phyloP scores from a whole-genome alignment of 2,888 invertebrate genomes.

The Melieria crassipennis region DNA sequence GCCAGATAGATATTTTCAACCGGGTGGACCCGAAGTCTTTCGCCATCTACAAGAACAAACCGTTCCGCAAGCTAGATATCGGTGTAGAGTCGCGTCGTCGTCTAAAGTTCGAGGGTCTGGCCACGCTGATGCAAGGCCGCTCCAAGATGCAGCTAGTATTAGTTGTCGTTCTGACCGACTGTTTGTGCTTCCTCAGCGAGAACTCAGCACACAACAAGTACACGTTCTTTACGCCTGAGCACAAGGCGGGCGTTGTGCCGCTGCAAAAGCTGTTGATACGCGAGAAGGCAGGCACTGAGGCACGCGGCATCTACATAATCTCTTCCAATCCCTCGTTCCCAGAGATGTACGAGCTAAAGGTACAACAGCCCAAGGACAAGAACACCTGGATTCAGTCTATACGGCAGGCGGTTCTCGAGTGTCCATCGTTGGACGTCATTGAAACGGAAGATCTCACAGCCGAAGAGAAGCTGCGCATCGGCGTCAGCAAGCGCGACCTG shows the following conservation, averaged over 20 bases:
- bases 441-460: constrained; percentile 78
- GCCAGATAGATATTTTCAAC: constrained; percentile 91
- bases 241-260: constrained; percentile 94
- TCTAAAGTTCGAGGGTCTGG: constrained; percentile 88
- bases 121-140: constrained; percentile 89
- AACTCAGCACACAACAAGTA: constrained; percentile 90
- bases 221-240: constrained; percentile 91
- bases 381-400: constrained; percentile 90
- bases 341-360: constrained; percentile 95
- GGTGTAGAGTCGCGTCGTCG: constrained; percentile 83
- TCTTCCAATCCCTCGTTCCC: constrained; percentile 91
- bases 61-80: constrained; percentile 94
- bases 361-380: constrained; percentile 88
- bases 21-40: constrained; percentile 93
- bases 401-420: constrained; percentile 82
- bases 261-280: constrained; percentile 90
- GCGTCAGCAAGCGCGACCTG: constrained; percentile 65
- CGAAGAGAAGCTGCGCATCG: constrained; percentile 78
- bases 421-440: constrained; percentile 80
- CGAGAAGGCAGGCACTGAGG: constrained; percentile 92
- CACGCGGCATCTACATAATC: constrained; percentile 90
- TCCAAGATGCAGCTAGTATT: constrained; percentile 89
- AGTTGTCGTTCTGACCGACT: constrained; percentile 90
- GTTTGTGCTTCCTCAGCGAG: constrained; percentile 90
- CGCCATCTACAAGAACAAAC: constrained; percentile 82